phyloP scores from a whole-genome alignment of 2,888 invertebrate species.

The Chloroclysta siterata region DNA sequence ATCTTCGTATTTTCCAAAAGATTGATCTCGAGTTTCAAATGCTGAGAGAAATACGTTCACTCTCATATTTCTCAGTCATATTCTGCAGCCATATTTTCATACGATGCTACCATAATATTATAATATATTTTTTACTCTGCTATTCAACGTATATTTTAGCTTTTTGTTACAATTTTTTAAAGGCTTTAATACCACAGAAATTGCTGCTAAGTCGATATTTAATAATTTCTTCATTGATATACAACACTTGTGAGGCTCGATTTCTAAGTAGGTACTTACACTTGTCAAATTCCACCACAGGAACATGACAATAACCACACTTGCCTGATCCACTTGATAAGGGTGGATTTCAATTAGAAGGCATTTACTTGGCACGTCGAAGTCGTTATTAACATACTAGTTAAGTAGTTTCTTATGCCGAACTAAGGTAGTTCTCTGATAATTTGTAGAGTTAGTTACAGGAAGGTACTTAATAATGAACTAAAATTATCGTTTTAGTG shows the following conservation, averaged over 20 bases:
- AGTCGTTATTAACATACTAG: neutral
- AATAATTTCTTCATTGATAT: neutral
- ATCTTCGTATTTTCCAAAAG: constrained; percentile 28
- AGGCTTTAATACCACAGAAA: too few species aligned
- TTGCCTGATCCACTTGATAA: constrained; percentile 17
- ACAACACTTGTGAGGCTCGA: neutral
- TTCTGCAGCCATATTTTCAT: neutral
- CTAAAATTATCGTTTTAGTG: too few species aligned
- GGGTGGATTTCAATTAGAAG: constrained; percentile 23
- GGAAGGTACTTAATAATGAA: too few species aligned
- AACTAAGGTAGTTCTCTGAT: too few species aligned
- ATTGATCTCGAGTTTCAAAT: constrained; percentile 23
- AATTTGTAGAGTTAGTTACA: too few species aligned
- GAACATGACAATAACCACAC: constrained; percentile 25
- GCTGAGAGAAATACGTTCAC: neutral
- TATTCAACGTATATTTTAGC: too few species aligned
- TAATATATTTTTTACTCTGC: neutral
- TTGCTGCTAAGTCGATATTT: too few species aligned
- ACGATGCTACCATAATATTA: neutral
- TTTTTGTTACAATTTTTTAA: too few species aligned
- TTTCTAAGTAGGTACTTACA: constrained; percentile 2
- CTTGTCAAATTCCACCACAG: constrained; percentile 9
- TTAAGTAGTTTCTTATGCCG: neutral
- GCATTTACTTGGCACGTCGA: constrained; percentile 17
- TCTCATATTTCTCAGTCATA: constrained; percentile 14